Evolutionary conservation across 2,113 vertebrate genomes (phyloP).

Genomic region (Mesoclemmys tuberculata): DNA sequence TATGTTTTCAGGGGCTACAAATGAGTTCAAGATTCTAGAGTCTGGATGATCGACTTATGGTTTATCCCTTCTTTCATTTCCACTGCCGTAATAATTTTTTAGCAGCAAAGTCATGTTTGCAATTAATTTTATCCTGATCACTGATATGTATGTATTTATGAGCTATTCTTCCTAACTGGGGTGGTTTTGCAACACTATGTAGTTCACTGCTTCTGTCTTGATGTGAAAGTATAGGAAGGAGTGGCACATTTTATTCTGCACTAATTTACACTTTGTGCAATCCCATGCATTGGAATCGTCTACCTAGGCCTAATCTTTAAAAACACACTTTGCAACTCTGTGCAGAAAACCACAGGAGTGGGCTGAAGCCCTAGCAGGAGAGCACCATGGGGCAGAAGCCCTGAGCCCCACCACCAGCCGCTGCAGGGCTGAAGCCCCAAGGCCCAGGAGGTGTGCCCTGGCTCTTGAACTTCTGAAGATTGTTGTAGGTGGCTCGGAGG

Average conservation of each 20-base stretch:
- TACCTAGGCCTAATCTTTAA: constrained; percentile 17
- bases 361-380: too few species aligned
- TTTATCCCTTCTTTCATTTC: not conserved
- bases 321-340: constrained; percentile 6
- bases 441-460: too few species aligned
- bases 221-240: not conserved
- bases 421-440: too few species aligned
- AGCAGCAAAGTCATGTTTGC: not conserved
- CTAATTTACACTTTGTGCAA: not conserved
- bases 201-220: not conserved
- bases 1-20: constrained; percentile 21
- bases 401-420: too few species aligned
- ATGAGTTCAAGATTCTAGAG: not conserved
- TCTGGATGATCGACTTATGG: not conserved
- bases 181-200: not conserved
- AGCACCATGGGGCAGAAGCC: too few species aligned
- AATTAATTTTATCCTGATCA: not conserved
- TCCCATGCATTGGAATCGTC: not conserved
- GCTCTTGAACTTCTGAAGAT: too few species aligned
- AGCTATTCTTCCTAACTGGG: not conserved
- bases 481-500: too few species aligned
- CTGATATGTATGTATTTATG: not conserved
- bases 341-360: not conserved
- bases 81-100: not conserved
- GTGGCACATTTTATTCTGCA: not conserved